Percentiles rank a stretch among this genome's conserved stretches.
These are phyloP conservation scores for Gonatopus flavifemur DNA, from an alignment of 1,140 invertebrate genomes.

Conservation along the genomic window DNA sequence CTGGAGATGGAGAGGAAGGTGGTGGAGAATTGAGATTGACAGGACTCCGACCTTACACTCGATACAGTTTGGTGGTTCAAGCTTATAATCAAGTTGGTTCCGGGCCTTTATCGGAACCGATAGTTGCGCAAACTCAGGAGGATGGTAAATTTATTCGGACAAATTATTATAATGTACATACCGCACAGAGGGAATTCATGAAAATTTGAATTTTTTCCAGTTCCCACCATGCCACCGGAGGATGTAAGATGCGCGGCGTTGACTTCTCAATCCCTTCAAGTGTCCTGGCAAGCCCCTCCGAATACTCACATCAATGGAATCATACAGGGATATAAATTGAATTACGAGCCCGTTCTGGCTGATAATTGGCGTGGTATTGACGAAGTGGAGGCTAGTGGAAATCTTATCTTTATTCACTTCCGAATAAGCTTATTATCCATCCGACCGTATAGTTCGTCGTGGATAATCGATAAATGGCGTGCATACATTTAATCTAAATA, in stretches of 20 bases:
- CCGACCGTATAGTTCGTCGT: too few relatives aligned
- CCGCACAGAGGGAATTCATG: not conserved
- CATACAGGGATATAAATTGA: slow-evolving; percentile 80
- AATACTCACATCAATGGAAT: slow-evolving; percentile 76
- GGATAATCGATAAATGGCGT: too few relatives aligned
- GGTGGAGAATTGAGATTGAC: slow-evolving; percentile 66
- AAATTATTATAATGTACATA: not conserved
- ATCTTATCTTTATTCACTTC: slow-evolving; percentile 1
- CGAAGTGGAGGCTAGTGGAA: slow-evolving; percentile 62
- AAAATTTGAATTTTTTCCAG: slow-evolving; percentile 53
- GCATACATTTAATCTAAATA: too few relatives aligned
- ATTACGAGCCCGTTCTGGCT: slow-evolving; percentile 68
- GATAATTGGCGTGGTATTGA: slow-evolving; percentile 62
- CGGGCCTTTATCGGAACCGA: slow-evolving; percentile 75
- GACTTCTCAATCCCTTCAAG: slow-evolving; percentile 75
- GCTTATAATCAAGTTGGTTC: slow-evolving; percentile 84
- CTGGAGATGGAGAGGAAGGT: slow-evolving; percentile 70
- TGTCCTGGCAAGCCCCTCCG: slow-evolving; percentile 83
- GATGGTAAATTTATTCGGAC: slow-evolving; percentile 64
- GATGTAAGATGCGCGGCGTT: slow-evolving; percentile 71
- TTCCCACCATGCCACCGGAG: slow-evolving; percentile 72
- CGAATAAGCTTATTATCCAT: too few relatives aligned
- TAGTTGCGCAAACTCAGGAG: slow-evolving; percentile 76
- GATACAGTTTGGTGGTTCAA: slow-evolving; percentile 80
- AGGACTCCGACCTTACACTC: slow-evolving; percentile 74